Conservation (phyloP, 2,797 vertebrate genomes). For the Falco concolor region DNA sequence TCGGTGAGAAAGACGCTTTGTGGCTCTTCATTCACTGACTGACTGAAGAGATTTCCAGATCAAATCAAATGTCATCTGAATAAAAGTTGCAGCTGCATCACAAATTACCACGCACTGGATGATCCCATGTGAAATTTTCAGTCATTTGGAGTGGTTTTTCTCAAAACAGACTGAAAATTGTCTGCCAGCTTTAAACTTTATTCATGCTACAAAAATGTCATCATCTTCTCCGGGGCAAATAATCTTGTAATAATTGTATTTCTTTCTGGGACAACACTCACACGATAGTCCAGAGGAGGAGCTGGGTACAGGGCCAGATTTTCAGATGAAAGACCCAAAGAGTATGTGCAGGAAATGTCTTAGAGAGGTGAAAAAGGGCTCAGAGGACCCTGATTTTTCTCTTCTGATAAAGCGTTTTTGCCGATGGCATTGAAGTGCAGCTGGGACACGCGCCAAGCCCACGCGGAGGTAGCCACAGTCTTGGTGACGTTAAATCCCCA, state of each 20-base stretch:
- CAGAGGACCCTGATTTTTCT: neutral
- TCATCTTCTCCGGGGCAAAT: neutral
- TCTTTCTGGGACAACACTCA: neutral
- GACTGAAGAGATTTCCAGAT: neutral
- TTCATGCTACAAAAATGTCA: neutral
- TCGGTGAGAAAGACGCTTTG: neutral
- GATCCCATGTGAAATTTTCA: neutral
- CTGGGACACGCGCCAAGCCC: neutral
- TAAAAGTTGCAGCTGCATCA: neutral
- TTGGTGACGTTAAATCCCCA: neutral
- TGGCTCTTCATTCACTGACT: neutral
- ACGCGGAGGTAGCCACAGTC: rapidly evolving
- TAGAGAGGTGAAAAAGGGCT: neutral
- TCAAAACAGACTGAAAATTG: neutral
- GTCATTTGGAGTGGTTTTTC: neutral
- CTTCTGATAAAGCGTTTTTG: neutral
- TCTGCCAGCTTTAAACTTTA: neutral
- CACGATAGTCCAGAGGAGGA: neutral
- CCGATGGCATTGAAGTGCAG: neutral
- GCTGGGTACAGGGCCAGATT: neutral
- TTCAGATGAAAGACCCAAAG: neutral
- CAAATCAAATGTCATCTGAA: neutral
- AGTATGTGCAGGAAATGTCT: neutral
- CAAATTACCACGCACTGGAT: neutral
- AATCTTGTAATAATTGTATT: neutral